Evolutionary conservation across 2,113 vertebrate genomes (phyloP).

Genomic region (Pterocles burchelli): DNA sequence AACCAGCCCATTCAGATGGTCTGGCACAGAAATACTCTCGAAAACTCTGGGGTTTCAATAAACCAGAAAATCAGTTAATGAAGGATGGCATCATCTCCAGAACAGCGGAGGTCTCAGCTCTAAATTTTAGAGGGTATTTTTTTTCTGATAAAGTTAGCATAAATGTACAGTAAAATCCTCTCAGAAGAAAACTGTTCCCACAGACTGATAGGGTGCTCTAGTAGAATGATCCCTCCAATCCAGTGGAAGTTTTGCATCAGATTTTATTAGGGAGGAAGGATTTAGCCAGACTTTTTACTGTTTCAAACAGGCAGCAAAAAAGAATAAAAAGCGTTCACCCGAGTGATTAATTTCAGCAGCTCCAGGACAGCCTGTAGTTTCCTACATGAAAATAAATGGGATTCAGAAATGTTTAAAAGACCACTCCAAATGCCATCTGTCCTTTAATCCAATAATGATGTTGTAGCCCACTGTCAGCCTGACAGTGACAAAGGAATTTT

Average conservation of each 20-base stretch:
- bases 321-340: background rate
- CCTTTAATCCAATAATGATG: background rate
- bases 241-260: background rate
- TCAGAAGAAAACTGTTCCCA: background rate
- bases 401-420: slow-evolving; percentile 40
- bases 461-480: slow-evolving; percentile 6
- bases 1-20: background rate
- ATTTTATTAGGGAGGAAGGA: background rate
- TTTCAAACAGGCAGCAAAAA: background rate
- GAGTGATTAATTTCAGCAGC: slow-evolving; percentile 24
- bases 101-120: background rate
- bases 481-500: slow-evolving; percentile 20
- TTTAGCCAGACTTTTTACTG: background rate
- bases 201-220: background rate
- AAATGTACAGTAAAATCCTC: background rate
- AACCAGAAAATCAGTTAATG: background rate
- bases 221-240: background rate
- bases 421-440: background rate
- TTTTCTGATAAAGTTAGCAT: background rate
- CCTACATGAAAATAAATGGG: background rate
- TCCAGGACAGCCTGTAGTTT: background rate
- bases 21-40: background rate
- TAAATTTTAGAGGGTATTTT: background rate
- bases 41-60: background rate
- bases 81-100: background rate